Base-by-base conservation (phyloP, 2,113 vertebrate genomes). In the Oreochromis niloticus region DNA sequence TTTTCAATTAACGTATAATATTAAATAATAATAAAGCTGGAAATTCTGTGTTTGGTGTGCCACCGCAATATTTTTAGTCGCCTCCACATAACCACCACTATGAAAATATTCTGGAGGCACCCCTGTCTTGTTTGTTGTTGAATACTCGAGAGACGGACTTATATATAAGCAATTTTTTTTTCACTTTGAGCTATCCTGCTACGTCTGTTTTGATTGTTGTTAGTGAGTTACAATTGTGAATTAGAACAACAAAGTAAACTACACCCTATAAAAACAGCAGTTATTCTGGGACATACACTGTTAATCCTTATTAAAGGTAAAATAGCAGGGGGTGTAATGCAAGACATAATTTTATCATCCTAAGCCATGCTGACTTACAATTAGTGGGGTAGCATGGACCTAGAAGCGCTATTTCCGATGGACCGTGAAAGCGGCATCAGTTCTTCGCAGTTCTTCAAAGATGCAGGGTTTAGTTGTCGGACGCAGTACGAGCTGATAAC, bases 381-480 rank as follows among this genome's bases (percentile, higher is more conserved):
- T 46, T 14, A 48, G 24, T 30, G 14, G 9, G 16, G 71, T 30
- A 4, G 24, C 43, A 30, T 30, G 16, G 16, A 32, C 4, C 4
- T 4, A 32, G 5, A 1, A 2, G 6, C 1, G 0, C 9, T 1
- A 24, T 90, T 86, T 88, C 91, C 86, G 57, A 56, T 16, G 1
- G 39, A 1, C 4, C 0, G 0, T 94, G 91, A 95, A 94, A 2
- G 93, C 93, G 82, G 43, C 92, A 32, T 2, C 1, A 7, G 73
- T 30, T 79, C 85, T 71, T 84, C 3, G 2, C 61, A 5, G 59
- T 16, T 78, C 84, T 87, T 86, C 80, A 81, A 16, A 89, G 92
- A 92, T 87, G 90, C 86, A 11, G 24, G 1, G 82, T 88, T 82
- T 81, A 30, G 52, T 9, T 6, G 13, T 46, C 7, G 78, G 61